Percentiles rank a stretch among this genome's conserved stretches.
phyloP scores from a whole-genome alignment of 2,113 vertebrate species.

The Aythya baeri region DNA sequence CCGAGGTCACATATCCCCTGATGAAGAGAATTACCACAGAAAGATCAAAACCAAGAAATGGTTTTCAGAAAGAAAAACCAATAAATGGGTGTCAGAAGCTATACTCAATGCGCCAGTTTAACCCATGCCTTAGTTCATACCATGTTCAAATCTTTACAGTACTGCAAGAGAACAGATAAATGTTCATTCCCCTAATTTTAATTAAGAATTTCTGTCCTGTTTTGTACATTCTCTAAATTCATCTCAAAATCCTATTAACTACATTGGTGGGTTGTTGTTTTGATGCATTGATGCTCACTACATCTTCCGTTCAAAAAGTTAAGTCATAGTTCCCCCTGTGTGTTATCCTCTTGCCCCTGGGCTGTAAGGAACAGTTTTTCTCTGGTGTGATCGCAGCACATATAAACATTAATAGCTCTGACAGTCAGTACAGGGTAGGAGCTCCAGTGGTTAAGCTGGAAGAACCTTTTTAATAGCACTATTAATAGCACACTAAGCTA shows the following conservation, averaged over 20 bases:
- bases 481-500: not conserved
- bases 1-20: fast-evolving
- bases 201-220: not conserved
- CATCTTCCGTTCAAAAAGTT: not conserved
- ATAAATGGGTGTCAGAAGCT: not conserved
- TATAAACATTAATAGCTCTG: not conserved
- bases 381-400: not conserved
- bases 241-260: not conserved
- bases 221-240: not conserved
- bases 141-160: not conserved
- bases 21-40: not conserved
- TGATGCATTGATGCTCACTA: not conserved
- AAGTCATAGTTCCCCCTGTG: not conserved
- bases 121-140: not conserved
- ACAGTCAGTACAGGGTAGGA: not conserved
- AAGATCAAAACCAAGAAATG: not conserved
- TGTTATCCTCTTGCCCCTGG: not conserved
- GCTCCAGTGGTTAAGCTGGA: not conserved
- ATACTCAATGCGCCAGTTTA: fast-evolving
- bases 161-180: not conserved
- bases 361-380: not conserved
- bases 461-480: not conserved
- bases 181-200: not conserved
- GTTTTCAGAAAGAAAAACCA: not conserved
- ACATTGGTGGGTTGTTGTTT: not conserved